Evolutionary conservation across 2,888 invertebrate species (phyloP).

Genomic region (Pammene aurita): DNA sequence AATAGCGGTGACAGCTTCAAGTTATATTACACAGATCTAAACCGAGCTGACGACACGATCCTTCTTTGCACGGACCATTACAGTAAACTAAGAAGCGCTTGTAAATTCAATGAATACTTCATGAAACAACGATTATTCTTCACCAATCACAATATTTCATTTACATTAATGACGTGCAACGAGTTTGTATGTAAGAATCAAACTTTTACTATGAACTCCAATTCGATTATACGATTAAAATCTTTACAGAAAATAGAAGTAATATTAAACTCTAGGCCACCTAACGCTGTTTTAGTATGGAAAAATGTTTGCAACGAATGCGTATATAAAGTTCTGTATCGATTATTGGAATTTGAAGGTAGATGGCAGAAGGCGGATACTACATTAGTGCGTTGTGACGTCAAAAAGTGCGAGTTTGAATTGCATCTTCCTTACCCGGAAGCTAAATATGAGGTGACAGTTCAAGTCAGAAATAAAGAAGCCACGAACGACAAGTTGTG

Average conservation of each 20-base stretch:
- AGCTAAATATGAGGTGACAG: background rate
- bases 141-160: background rate
- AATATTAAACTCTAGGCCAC: background rate
- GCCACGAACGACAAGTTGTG: background rate
- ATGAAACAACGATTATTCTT: background rate
- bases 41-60: background rate
- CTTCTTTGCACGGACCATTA: background rate
- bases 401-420: background rate
- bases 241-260: no score
- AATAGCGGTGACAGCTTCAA: background rate
- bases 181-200: background rate
- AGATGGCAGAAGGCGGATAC: background rate
- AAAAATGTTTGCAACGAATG: background rate
- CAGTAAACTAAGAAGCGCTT: background rate
- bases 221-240: background rate
- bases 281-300: background rate
- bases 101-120: background rate
- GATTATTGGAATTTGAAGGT: background rate
- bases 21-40: background rate
- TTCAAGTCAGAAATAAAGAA: background rate
- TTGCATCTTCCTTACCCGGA: background rate
- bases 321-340: background rate
- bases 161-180: background rate
- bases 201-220: conserved; percentile 1
- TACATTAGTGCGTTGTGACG: background rate